These are phyloP conservation scores for Stomatorhinus walkeri DNA, from an alignment of 2,797 vertebrate species.

Conservation along the genomic window DNA sequence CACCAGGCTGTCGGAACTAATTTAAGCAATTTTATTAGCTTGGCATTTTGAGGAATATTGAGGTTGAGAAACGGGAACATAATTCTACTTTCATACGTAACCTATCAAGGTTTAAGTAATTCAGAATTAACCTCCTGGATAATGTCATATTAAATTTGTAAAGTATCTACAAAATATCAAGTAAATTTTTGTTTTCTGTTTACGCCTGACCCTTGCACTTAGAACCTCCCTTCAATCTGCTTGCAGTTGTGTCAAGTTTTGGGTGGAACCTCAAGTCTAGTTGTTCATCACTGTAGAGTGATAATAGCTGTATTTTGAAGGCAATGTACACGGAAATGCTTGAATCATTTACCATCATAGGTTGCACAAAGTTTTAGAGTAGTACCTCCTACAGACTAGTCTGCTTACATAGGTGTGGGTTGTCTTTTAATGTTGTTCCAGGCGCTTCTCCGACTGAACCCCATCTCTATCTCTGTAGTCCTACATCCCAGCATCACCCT, in stretches of 20 bases:
- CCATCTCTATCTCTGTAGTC: background rate
- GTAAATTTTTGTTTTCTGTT: background rate
- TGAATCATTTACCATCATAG: background rate
- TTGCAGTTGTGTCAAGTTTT: background rate
- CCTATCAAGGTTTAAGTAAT: background rate
- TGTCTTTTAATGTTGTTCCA: background rate
- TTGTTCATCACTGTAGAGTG: background rate
- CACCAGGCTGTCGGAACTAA: constrained; percentile 45
- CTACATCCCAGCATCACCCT: background rate
- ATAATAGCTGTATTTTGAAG: background rate
- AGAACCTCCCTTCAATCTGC: background rate
- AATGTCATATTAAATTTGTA: background rate
- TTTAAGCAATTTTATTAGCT: constrained; percentile 33
- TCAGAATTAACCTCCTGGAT: background rate
- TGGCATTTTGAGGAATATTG: constrained; percentile 8
- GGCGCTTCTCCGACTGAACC: background rate
- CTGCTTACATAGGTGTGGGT: background rate
- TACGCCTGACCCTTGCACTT: background rate
- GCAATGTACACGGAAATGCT: background rate
- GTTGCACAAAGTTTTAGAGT: background rate
- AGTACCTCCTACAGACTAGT: background rate
- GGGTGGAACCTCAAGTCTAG: background rate
- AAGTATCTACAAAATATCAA: background rate
- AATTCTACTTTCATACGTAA: background rate
- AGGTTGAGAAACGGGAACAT: background rate